Conservation (phyloP, 2,888 invertebrate species). For the Eupithecia pulchellata region DNA sequence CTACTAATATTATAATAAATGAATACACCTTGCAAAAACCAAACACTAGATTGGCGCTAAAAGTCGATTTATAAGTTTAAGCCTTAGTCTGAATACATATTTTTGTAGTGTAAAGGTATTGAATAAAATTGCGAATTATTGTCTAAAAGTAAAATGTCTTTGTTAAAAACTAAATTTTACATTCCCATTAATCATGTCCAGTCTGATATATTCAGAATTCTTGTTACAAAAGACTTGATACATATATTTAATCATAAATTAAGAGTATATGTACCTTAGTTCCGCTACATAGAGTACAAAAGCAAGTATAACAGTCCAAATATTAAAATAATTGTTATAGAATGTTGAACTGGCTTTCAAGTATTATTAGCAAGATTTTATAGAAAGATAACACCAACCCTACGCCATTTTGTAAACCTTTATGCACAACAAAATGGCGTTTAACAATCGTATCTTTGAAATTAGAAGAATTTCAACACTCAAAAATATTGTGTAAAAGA, state of each 20-base stretch:
- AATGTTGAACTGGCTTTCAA: slow-evolving; percentile 29
- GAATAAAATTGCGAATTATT: too few species aligned
- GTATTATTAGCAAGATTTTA: slow-evolving; percentile 15
- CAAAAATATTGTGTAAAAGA: not conserved
- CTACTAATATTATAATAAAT: too few species aligned
- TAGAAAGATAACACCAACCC: not conserved
- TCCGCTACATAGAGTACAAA: slow-evolving; percentile 33
- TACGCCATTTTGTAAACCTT: slow-evolving; percentile 11
- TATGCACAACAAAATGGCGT: not conserved
- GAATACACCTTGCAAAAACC: too few species aligned
- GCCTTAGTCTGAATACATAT: too few species aligned
- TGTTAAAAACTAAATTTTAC: slow-evolving; percentile 3
- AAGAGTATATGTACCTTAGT: slow-evolving; percentile 23
- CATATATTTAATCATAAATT: slow-evolving; percentile 30
- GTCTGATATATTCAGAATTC: slow-evolving; percentile 28
- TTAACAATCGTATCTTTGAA: not conserved
- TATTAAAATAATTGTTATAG: slow-evolving; percentile 19
- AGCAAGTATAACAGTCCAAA: slow-evolving; percentile 22
- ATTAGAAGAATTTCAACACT: not conserved
- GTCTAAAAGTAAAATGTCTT: slow-evolving; percentile 1
- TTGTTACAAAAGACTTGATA: slow-evolving; percentile 35
- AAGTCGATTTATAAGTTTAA: too few species aligned
- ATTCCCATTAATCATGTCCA: slow-evolving; percentile 23
- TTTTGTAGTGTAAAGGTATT: too few species aligned
- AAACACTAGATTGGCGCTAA: too few species aligned